Evolutionary conservation across 2,797 vertebrate species (phyloP), one percentile per base, ranked within the genome.

Genomic region (Rhadinocentrus ornatus): DNA sequence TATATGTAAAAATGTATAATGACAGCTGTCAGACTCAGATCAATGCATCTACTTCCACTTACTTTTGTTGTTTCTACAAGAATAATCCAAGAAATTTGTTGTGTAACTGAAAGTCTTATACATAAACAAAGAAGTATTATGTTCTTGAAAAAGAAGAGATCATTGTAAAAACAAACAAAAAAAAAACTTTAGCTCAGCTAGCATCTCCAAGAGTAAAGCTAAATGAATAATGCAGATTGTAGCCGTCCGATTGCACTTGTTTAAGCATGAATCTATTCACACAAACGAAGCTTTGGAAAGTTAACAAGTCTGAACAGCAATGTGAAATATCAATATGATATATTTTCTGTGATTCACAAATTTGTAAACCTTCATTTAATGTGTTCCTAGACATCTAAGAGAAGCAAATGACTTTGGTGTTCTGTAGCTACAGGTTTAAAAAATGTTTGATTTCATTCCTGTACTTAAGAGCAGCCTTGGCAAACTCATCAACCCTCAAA

Each of bases 261-360:
- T 85, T 55, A 66, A 74, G 61, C 69, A 80, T 88, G 83, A 75
- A 62, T 64, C 83, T 80, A 86, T 86, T 75, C 81, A 88, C 86
- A 91, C 82, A 80, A 75, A 84, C 82, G 80, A 65, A 73, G 76
- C 77, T 87, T 86, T 50, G 74, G 75, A 85, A 85, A 89, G 75
- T 82, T 82, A 77, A 85, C 86, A 89, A 84, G 88, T 87, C 87
- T 92, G 85, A 89, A 94, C 87, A 93, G 83, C 82, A 81, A 87
- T 87, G 87, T 88, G 84, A 92, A 94, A 94, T 95, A 95, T 95
- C 95, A 95, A 95, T 95, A 94, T 95, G 95, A 95, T 95, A 95
- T 95, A 94, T 91, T 86, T 89, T 85, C 58, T 79, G 73, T 81
- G 86, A 93, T 91, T 93, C 89, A 94, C 92, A 92, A 89, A 82